phyloP scores from a whole-genome alignment of 2,113 vertebrate genomes.

The Aythya baeri region DNA sequence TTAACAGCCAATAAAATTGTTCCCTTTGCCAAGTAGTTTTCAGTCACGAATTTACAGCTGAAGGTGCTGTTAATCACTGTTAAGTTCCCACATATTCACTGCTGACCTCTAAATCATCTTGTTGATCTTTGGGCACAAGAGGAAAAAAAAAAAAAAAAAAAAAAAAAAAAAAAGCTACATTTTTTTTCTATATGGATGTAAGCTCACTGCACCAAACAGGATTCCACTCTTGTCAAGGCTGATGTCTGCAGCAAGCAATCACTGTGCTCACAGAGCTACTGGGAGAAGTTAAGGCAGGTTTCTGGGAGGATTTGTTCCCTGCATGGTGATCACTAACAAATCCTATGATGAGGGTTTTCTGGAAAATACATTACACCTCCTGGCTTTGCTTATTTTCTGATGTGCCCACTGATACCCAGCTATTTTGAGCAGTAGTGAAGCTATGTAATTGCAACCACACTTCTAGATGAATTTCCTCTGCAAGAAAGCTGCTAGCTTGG shows the following conservation, averaged over 20 bases:
- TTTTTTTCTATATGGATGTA: background rate
- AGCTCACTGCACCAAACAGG: background rate
- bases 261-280: background rate
- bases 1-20: constrained; percentile 24
- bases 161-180: no score
- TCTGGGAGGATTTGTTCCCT: background rate
- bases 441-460: rapidly evolving
- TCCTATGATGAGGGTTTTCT: background rate
- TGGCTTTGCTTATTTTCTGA: background rate
- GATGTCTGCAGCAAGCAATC: rapidly evolving
- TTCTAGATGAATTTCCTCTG: background rate
- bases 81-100: background rate
- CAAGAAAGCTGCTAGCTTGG: background rate
- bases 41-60: constrained; percentile 3
- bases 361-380: background rate
- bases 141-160: background rate
- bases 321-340: background rate
- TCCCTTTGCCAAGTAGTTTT: constrained; percentile 3
- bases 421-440: background rate
- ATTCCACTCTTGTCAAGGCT: background rate
- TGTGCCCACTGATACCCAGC: background rate
- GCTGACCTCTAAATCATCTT: background rate
- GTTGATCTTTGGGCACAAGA: background rate
- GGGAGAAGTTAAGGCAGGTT: background rate
- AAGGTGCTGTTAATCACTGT: constrained; percentile 24